phyloP scores from a whole-genome alignment of 2,888 invertebrate genomes.

The Luperina testacea region DNA sequence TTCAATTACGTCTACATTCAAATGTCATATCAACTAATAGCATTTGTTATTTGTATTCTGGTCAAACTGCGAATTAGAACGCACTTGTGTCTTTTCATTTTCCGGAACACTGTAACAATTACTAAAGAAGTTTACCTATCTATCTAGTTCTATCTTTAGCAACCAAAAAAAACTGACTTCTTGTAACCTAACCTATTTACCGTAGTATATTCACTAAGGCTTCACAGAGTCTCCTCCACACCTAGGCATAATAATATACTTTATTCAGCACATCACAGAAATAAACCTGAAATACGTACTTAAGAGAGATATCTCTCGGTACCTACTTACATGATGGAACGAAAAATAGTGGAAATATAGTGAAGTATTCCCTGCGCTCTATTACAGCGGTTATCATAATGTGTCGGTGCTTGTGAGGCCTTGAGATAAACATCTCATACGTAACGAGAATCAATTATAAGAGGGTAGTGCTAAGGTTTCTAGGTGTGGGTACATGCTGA shows the following conservation, averaged over 20 bases:
- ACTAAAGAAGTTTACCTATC: not conserved
- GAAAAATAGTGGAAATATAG: constrained; percentile 56
- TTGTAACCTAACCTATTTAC: constrained; percentile 24
- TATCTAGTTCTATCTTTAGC: too few species aligned
- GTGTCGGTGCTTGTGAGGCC: constrained; percentile 40
- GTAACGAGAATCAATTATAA: constrained; percentile 57
- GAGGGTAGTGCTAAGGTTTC: constrained; percentile 13
- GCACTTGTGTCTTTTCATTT: not conserved
- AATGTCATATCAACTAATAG: not conserved
- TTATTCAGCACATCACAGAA: constrained; percentile 48
- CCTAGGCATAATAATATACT: constrained; percentile 15
- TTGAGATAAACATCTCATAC: constrained; percentile 51
- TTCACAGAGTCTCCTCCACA: constrained; percentile 9
- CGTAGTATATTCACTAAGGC: constrained; percentile 24
- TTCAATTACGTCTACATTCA: not conserved
- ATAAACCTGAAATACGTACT: constrained; percentile 53
- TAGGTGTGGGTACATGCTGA: constrained; percentile 8
- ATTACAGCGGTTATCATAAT: constrained; percentile 57
- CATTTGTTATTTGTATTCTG: not conserved
- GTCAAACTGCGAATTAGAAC: not conserved
- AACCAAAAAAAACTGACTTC: not conserved
- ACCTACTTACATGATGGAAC: constrained; percentile 50
- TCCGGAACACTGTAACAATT: not conserved
- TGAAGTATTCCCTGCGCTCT: constrained; percentile 56
- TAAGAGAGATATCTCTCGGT: constrained; percentile 52